Percentiles rank a stretch among this genome's conserved stretches.
phyloP scores from a whole-genome alignment of 2,113 vertebrate species.

The Myrmophylax atrothorax region DNA sequence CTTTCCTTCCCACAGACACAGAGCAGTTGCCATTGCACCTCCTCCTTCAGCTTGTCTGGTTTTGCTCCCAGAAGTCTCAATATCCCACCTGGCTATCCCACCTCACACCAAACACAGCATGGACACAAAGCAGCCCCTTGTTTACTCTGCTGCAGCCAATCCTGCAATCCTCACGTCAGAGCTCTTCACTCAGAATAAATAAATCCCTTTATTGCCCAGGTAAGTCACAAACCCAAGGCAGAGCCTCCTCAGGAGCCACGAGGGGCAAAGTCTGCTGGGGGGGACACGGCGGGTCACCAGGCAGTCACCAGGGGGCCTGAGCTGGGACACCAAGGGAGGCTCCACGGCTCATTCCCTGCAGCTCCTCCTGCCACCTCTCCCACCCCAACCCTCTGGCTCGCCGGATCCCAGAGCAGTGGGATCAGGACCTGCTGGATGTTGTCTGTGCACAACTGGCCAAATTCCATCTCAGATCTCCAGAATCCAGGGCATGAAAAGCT shows the following conservation, averaged over 20 bases:
- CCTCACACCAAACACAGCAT: not conserved
- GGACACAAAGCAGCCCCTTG: not conserved
- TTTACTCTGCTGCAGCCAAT: not conserved
- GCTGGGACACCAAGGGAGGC: not conserved
- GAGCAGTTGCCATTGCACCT: not conserved
- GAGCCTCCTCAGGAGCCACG: not conserved
- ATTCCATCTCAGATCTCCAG: not conserved
- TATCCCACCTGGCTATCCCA: not conserved
- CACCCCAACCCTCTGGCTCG: rapidly evolving
- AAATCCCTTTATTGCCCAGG: not conserved
- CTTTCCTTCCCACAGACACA: not conserved
- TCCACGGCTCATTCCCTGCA: not conserved
- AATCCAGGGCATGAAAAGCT: not conserved
- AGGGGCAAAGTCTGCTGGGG: not conserved
- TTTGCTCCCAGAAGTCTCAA: not conserved
- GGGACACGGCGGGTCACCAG: not conserved
- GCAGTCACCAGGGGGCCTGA: not conserved
- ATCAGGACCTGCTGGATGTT: not conserved
- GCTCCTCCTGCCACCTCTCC: not conserved
- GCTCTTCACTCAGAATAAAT: not conserved
- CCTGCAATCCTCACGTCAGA: not conserved
- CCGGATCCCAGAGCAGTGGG: not conserved
- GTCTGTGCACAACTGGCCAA: not conserved
- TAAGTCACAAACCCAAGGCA: not conserved
- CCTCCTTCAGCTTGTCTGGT: not conserved